A percentile compares a stretch with the other conserved stretches of the same genome.
These are phyloP conservation scores for Psilanteris sp. DNA, from an alignment of 1,140 invertebrate species.

Conservation along the genomic window DNA sequence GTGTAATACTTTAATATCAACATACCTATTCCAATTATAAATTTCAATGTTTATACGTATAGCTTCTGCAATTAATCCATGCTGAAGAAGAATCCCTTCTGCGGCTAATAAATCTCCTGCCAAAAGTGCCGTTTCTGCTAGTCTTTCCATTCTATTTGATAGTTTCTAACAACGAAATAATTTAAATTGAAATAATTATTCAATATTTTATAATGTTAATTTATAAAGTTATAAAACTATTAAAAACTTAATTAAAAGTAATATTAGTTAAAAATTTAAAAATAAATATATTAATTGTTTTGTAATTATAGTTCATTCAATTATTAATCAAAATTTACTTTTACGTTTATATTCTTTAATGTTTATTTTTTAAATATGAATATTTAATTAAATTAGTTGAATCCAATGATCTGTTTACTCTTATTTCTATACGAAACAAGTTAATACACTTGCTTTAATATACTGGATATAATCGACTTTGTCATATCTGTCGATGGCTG, in stretches of 20 bases:
- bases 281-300: too few relatives aligned
- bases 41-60: conserved; percentile 90
- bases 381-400: too few relatives aligned
- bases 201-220: too few relatives aligned
- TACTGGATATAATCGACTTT: conserved; percentile 95
- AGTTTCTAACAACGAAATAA: conserved; percentile 74
- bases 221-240: too few relatives aligned
- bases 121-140: conserved; percentile 90
- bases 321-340: conserved; percentile 75
- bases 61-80: conserved; percentile 87
- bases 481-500: conserved; percentile 93
- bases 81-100: conserved; percentile 90
- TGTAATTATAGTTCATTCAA: too few relatives aligned
- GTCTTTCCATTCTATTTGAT: conserved; percentile 82
- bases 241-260: too few relatives aligned
- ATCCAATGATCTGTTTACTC: too few relatives aligned
- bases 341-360: too few relatives aligned
- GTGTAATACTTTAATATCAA: neutral
- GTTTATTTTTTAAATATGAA: too few relatives aligned
- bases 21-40: conserved; percentile 91
- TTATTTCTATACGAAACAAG: too few relatives aligned
- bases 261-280: too few relatives aligned
- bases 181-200: conserved; percentile 9
- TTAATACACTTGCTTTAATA: conserved; percentile 86
- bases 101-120: conserved; percentile 89